Evolutionary conservation across 2,113 vertebrate species (phyloP).

Genomic region (Dryoscopus gambensis): DNA sequence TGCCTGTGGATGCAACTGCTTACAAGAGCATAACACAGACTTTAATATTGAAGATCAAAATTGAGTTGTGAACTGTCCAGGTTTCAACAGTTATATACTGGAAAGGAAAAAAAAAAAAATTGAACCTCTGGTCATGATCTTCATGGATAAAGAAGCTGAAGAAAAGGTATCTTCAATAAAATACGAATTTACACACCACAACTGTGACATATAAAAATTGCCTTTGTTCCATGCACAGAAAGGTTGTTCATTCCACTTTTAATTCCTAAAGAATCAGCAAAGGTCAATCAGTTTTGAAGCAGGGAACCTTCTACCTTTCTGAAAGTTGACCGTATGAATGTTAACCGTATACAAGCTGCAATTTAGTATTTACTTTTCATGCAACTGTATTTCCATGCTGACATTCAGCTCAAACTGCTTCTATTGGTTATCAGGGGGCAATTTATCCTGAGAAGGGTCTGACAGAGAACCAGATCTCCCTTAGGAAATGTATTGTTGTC

Average conservation of each 20-base stretch:
- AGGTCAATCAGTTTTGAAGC: background rate
- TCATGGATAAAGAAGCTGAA: background rate
- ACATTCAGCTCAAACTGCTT: background rate
- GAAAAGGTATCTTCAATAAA: background rate
- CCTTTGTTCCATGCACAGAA: background rate
- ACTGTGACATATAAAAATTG: background rate
- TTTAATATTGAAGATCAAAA: background rate
- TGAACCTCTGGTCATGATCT: background rate
- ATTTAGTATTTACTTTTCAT: background rate
- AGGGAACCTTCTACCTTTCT: background rate
- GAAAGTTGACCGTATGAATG: background rate
- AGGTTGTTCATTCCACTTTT: background rate
- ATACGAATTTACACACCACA: background rate
- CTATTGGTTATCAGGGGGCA: background rate
- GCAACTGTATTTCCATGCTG: background rate
- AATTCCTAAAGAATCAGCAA: background rate
- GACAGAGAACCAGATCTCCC: background rate
- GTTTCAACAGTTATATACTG: background rate
- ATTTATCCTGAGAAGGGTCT: background rate
- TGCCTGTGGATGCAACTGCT: background rate
- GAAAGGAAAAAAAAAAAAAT: background rate
- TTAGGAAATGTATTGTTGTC: background rate
- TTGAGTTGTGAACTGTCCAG: background rate
- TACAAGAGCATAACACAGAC: background rate
- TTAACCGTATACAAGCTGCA: background rate